These are phyloP conservation scores for Barypeithes pellucidus DNA, from an alignment of 2,888 invertebrate species.

Conservation along the genomic window DNA sequence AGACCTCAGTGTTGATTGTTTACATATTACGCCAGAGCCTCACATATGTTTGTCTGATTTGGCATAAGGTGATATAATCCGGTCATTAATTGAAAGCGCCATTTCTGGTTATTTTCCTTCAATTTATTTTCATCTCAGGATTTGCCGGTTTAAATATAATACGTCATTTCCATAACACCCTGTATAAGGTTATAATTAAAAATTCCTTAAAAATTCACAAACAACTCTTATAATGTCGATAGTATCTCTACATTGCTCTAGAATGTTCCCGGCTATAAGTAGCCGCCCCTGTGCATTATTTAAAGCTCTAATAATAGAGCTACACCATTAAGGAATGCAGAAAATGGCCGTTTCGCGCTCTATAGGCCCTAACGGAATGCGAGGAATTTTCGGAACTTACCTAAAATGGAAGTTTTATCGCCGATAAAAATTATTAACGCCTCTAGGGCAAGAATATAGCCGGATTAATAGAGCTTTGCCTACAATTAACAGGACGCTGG, in stretches of 20 bases:
- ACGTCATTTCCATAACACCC: no score
- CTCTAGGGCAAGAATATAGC: neutral
- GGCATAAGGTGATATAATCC: no score
- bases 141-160: no score
- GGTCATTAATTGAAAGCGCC: no score
- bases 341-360: slow-evolving; percentile 43
- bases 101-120: no score
- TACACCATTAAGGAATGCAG: slow-evolving; percentile 36
- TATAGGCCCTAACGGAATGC: slow-evolving; percentile 30
- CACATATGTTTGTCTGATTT: no score
- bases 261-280: neutral
- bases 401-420: slow-evolving; percentile 27
- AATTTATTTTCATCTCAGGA: no score
- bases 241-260: neutral
- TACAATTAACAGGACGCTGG: neutral
- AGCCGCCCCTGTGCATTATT: slow-evolving; percentile 15
- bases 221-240: neutral
- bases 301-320: slow-evolving; percentile 36
- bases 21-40: no score
- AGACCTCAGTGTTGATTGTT: no score
- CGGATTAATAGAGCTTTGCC: slow-evolving; percentile 15
- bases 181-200: no score
- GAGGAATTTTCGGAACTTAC: slow-evolving; percentile 38
- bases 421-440: slow-evolving; percentile 43
- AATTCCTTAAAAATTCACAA: neutral